Percentiles rank a stretch among this genome's conserved stretches.
phyloP scores from a whole-genome alignment of 2,888 invertebrate genomes.

The Venusia cambrica region DNA sequence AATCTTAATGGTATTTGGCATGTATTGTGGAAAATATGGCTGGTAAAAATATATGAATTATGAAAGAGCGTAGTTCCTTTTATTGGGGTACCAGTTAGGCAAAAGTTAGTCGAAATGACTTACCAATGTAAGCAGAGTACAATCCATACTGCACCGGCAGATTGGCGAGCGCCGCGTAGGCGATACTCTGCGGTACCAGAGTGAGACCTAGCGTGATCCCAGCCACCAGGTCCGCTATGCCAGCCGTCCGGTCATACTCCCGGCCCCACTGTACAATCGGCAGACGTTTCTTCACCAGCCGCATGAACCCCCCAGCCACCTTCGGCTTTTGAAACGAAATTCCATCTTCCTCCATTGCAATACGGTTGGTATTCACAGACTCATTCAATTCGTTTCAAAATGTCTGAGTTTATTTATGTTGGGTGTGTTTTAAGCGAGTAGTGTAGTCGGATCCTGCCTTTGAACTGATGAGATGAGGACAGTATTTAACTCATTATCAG shows the following conservation, averaged over 20 bases:
- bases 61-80: conserved; percentile 89
- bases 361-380: too few relatives aligned
- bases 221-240: conserved; percentile 91
- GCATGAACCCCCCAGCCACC: conserved; percentile 20
- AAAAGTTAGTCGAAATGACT: too few relatives aligned
- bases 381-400: too few relatives aligned
- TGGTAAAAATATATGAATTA: too few relatives aligned
- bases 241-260: conserved; percentile 84
- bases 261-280: conserved; percentile 85
- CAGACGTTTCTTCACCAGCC: conserved; percentile 53
- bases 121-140: conserved; percentile 94
- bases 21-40: too few relatives aligned
- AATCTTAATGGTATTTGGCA: too few relatives aligned
- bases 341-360: conserved; percentile 42
- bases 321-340: conserved; percentile 25
- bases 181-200: conserved; percentile 96
- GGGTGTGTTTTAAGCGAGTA: neutral
- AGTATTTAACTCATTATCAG: conserved; percentile 36
- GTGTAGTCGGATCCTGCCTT: conserved; percentile 3
- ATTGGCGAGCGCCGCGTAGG: conserved; percentile 93
- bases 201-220: conserved; percentile 94
- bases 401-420: neutral
- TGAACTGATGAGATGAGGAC: conserved; percentile 9
- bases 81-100: neutral
- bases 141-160: conserved; percentile 94